Percentiles rank a stretch among this genome's conserved stretches.
Conservation (phyloP, 2,888 invertebrate species). For the Calliphora vomitoria region DNA sequence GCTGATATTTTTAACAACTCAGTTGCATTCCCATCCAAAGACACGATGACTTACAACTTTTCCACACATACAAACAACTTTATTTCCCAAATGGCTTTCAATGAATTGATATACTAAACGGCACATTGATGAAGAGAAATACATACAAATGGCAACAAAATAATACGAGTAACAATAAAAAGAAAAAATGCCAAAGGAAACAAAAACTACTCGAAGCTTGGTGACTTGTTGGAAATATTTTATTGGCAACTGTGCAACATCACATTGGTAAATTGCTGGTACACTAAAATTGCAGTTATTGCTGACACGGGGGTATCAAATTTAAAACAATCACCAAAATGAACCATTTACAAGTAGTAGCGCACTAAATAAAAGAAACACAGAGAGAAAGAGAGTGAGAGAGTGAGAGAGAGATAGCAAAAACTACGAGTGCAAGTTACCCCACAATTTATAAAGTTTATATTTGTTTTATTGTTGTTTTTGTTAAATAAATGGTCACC, state of each 20-base stretch:
- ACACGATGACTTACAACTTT: slow-evolving; percentile 66
- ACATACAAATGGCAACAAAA: slow-evolving; percentile 28
- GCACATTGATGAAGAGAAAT: slow-evolving; percentile 51
- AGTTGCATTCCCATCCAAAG: slow-evolving; percentile 49
- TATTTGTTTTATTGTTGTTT: slow-evolving; percentile 31
- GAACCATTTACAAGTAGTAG: slow-evolving; percentile 19
- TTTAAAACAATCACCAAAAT: slow-evolving; percentile 65
- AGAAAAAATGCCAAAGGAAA: background rate
- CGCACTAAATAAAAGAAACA: background rate
- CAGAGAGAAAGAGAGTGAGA: background rate
- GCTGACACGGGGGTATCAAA: slow-evolving; percentile 73
- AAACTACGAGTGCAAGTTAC: background rate
- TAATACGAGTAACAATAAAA: slow-evolving; percentile 13
- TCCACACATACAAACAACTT: slow-evolving; percentile 50
- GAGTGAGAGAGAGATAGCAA: background rate
- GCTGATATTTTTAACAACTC: slow-evolving; percentile 28
- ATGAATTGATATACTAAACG: slow-evolving; percentile 65
- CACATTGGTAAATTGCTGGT: slow-evolving; percentile 78
- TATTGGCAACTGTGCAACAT: slow-evolving; percentile 56
- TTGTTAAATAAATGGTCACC: slow-evolving; percentile 22
- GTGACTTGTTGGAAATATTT: slow-evolving; percentile 54
- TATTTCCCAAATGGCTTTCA: slow-evolving; percentile 68
- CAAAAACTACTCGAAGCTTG: background rate
- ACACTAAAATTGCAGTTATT: slow-evolving; percentile 80
- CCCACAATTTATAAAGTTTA: slow-evolving; percentile 27